These are phyloP conservation scores for Trachemys scripta DNA, from an alignment of 2,113 vertebrate species.

Conservation along the genomic window DNA sequence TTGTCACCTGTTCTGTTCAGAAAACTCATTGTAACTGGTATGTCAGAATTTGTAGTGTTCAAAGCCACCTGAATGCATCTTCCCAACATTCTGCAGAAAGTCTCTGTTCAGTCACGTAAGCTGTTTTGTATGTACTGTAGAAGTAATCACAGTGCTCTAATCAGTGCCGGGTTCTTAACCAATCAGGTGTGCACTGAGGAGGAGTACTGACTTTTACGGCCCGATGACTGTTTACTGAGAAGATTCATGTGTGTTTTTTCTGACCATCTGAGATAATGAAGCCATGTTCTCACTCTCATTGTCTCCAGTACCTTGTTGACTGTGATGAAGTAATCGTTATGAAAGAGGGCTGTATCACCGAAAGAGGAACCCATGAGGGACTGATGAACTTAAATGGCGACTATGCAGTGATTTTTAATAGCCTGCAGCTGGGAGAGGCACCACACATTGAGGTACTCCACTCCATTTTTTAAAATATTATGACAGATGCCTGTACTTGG, in stretches of 20 bases:
- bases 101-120: not conserved
- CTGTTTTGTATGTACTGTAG: not conserved
- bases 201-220: not conserved
- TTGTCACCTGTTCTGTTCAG: not conserved
- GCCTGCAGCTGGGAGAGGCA: conserved; percentile 90
- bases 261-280: fast-evolving
- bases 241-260: not conserved
- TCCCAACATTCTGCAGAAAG: not conserved
- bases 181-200: not conserved
- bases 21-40: not conserved
- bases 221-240: not conserved
- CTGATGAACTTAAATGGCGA: conserved; percentile 92
- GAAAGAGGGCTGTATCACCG: conserved; percentile 91
- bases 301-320: conserved; percentile 89
- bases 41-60: not conserved
- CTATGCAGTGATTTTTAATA: conserved; percentile 94
- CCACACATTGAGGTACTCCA: conserved; percentile 87
- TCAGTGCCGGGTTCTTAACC: not conserved
- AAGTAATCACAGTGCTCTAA: not conserved
- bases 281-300: conserved; percentile 13
- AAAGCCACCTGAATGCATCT: not conserved
- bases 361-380: conserved; percentile 91
- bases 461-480: not conserved
- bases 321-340: conserved; percentile 95
- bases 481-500: not conserved